Evolutionary conservation across 2,888 invertebrate genomes (phyloP).

Genomic region (Cantharis rustica): DNA sequence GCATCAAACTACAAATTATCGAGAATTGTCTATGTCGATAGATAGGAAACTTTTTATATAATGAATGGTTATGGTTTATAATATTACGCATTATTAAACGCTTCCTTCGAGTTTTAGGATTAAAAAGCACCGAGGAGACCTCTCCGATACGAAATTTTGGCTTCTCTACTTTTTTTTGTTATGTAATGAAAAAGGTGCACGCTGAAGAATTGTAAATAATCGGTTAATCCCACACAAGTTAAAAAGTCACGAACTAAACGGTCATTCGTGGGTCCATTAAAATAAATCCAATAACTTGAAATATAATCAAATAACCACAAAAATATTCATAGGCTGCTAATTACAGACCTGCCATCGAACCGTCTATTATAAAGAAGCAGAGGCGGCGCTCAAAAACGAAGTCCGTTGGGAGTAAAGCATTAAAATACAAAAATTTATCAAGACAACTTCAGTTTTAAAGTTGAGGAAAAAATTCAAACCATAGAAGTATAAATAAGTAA

Average conservation of each 20-base stretch:
- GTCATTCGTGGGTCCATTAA: conserved; percentile 14
- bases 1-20: conserved; percentile 30
- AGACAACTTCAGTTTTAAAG: conserved; percentile 19
- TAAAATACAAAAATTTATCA: conserved; percentile 29
- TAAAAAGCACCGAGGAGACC: not conserved
- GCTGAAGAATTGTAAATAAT: not conserved
- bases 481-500: conserved; percentile 17
- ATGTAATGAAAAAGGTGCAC: not conserved
- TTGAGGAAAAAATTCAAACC: conserved; percentile 11
- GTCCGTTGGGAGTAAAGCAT: conserved; percentile 31
- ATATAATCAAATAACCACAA: conserved; percentile 48
- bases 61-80: conserved; percentile 15
- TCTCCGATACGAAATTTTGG: not conserved
- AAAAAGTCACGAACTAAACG: conserved; percentile 5
- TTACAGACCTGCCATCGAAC: conserved; percentile 51
- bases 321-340: conserved; percentile 52
- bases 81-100: conserved; percentile 17
- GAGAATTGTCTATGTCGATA: conserved; percentile 11
- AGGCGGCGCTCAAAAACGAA: conserved; percentile 42
- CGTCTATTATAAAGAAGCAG: conserved; percentile 55
- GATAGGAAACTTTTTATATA: conserved; percentile 15
- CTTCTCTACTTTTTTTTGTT: not conserved
- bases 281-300: conserved; percentile 36
- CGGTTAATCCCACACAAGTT: not conserved
- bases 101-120: not conserved